Evolutionary conservation across 2,113 vertebrate genomes (phyloP).

Genomic region (Mus musculus): DNA sequence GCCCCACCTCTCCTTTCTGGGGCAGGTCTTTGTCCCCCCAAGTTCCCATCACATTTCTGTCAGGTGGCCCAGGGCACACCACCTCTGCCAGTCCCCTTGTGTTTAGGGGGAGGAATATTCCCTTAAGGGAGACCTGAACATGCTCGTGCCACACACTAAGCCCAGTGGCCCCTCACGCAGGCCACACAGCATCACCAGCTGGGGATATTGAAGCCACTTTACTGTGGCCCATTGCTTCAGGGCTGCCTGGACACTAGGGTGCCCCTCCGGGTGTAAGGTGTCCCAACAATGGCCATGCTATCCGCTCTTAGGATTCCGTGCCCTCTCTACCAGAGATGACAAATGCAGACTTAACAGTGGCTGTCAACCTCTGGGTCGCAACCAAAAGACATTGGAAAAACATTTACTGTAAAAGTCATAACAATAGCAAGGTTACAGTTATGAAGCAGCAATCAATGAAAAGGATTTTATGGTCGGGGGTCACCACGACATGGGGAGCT

Average conservation of each 20-base stretch:
- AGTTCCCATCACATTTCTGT: rapidly evolving
- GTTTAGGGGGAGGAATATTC: no score
- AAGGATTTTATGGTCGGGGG: not conserved
- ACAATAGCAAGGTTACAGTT: no score
- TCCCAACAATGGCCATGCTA: not conserved
- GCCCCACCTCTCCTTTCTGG: not conserved
- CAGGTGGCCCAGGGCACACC: rapidly evolving
- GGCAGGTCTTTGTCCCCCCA: no score
- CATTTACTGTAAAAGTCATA: not conserved
- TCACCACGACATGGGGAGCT: not conserved
- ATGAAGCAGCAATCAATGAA: not conserved
- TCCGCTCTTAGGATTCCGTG: not conserved
- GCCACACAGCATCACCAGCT: rapidly evolving
- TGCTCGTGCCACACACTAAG: not conserved
- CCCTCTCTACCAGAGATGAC: not conserved
- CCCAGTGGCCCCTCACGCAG: rapidly evolving
- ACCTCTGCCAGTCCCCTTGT: rapidly evolving
- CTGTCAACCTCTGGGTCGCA: not conserved
- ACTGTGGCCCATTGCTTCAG: not conserved
- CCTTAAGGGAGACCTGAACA: not conserved
- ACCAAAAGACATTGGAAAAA: not conserved
- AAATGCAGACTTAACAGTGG: not conserved
- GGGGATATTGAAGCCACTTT: not conserved
- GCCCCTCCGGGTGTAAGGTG: no score
- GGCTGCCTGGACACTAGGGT: not conserved